Evolutionary conservation across 2,888 invertebrate genomes (phyloP), one percentile per base, ranked within the genome.

Genomic region (Silvanus unidentatus): DNA sequence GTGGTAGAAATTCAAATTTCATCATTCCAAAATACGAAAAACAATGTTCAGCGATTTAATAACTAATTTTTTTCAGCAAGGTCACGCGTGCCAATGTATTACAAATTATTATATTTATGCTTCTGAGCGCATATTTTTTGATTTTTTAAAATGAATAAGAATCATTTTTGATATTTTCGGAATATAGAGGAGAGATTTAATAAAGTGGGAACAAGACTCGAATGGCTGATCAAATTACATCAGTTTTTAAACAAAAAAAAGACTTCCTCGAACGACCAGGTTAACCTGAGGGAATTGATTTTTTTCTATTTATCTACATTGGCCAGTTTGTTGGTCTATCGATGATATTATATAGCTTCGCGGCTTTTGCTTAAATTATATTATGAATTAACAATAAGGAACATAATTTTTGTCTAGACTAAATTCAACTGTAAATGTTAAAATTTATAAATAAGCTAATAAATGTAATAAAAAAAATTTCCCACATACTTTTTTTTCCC

Each of bases 251-350:
- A n/a, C n/a, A n/a, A 39, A 40, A 43, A 44, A 28, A 60, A 59
- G 56, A 59, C 56, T 60, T 55, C 59, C 58, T 65, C 68, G 68
- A 70, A 69, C 68, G 69, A 70, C 65, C 65, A 63, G 68, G 66
- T 61, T 59, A 60, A 58, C 67, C 65, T 65, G 65, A 62, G 60
- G 53, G 42, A 48, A 50, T 13, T 37, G 38, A 57, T 8, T 32
- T 37, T 68, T 70, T 69, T 70, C 66, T 70, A 70, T 60, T 66
- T 70, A 70, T 69, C 64, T 69, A 69, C 68, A 70, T 49, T 49
- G 65, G 62, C 64, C 65, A 63, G 55, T 57, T 62, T 59, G 50
- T 54, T 60, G 60, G 59, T 60, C 59, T 22, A 22, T 22, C 22
- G 22, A 22, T 22, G 22, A 22, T n/a, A 60, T 50, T 45, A 43